Base-by-base conservation (phyloP, 2,888 invertebrate species). In the Acrobasis suavella region DNA sequence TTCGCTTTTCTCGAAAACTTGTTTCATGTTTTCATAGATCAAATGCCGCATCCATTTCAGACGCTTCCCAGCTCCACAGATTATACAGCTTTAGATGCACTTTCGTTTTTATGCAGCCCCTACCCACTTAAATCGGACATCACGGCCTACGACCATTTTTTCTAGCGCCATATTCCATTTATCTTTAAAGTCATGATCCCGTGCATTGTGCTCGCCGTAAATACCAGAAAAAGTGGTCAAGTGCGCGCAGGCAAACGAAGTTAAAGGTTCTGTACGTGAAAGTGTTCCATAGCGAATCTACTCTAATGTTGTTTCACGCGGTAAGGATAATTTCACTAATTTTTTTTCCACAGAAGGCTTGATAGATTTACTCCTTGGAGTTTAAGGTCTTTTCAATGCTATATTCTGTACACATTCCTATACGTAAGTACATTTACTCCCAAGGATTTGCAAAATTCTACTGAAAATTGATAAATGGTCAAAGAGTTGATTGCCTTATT, bases 141-240 rank as follows among this genome's bases (percentile, higher is more conserved):
- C 80, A 79, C 80, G 75, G 76, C 77, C 78, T 73, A 66, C 72
- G 77, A 75, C 73, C 72, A 71, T 72, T 82, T 85, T 86, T 86
- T 82, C 75, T 70, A 58, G 62, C 69, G 69, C 76, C 77, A 77
- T 83, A 86, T 85, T 83, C 83, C 81, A 85, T 89, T 86, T 90
- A 88, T 89, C 85, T 86, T 74, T 80, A 78, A 76, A 80, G 85
- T 82, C 89, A 86, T 85, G 86, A 86, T 87, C 77, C 83, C 79
- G 74, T 77, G 84, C 83, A 87, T 87, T 88, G 90, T 89, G 75
- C 80, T 76, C 69, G 73, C 77, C 80, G 85, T 84, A 86, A 86
- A 87, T 85, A 84, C 71, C 68, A 71, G 74, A 80, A 82, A 82
- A 82, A 80, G 12, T 7, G 6, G 12, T 22, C 14, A 42, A 15